These are phyloP conservation scores for Rhineura floridana DNA, from an alignment of 2,113 vertebrate genomes.

Conservation along the genomic window DNA sequence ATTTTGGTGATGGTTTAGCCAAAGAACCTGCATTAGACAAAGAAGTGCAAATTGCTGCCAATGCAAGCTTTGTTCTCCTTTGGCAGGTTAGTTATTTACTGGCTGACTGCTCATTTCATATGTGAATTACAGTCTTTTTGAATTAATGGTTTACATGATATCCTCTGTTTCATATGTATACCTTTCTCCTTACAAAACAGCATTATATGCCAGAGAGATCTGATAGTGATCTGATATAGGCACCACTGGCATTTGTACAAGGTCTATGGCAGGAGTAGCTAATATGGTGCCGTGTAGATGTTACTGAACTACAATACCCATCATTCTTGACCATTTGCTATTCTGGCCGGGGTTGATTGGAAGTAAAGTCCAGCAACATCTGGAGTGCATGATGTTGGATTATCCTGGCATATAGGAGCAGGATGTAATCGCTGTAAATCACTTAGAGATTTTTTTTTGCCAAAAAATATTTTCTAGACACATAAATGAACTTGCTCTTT, in stretches of 20 bases:
- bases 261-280: not conserved
- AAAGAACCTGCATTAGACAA: constrained; percentile 6
- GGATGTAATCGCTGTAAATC: too few relatives aligned
- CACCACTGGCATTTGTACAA: not conserved
- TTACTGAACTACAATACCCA: too few relatives aligned
- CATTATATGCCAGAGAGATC: not conserved
- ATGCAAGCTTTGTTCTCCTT: constrained; percentile 23
- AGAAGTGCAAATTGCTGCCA: not conserved
- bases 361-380: too few relatives aligned
- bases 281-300: too few relatives aligned
- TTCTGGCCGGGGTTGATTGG: too few relatives aligned
- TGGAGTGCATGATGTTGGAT: too few relatives aligned
- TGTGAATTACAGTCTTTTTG: accelerated
- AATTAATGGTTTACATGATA: not conserved
- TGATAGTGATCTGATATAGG: not conserved
- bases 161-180: not conserved
- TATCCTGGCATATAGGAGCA: too few relatives aligned
- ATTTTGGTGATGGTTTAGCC: not conserved
- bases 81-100: not conserved
- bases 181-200: not conserved
- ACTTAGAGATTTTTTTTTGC: too few relatives aligned
- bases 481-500: not conserved
- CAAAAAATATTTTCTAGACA: too few relatives aligned
- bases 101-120: not conserved
- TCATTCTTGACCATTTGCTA: too few relatives aligned